phyloP scores from a whole-genome alignment of 2,113 vertebrate genomes.

The Bujurquina vittata region DNA sequence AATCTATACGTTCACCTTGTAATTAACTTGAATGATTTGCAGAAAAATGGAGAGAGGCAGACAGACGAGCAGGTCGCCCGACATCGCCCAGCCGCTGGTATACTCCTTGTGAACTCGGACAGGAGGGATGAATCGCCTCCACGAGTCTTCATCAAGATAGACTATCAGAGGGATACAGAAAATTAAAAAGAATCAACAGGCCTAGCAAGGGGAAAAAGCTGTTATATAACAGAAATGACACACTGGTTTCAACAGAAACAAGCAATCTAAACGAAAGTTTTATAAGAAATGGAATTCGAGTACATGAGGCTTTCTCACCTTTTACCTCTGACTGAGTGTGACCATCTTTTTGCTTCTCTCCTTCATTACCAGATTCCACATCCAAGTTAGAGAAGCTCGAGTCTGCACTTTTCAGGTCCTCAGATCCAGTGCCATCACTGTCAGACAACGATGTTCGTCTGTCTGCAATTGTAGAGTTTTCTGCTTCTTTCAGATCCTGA shows the following conservation, averaged over 20 bases:
- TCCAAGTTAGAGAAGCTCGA: background rate
- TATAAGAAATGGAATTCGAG: background rate
- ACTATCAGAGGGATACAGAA: conserved; percentile 70
- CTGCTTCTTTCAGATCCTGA: background rate
- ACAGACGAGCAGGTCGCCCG: conserved; percentile 90
- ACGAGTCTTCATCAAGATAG: conserved; percentile 84
- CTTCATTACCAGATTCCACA: conserved; percentile 20
- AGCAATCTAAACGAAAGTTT: background rate
- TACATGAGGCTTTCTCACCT: conserved; percentile 24
- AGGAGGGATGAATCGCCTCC: conserved; percentile 90
- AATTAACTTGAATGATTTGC: conserved; percentile 93
- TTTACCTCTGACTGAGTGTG: conserved; percentile 7
- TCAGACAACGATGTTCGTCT: fast-evolving
- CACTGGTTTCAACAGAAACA: background rate
- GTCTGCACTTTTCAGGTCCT: background rate
- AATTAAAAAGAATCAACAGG: background rate
- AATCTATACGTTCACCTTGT: conserved; percentile 82
- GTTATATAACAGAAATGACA: no score
- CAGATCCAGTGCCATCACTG: background rate
- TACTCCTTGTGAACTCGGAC: conserved; percentile 85
- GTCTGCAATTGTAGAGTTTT: background rate
- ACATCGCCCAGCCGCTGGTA: conserved; percentile 88
- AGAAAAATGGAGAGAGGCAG: conserved; percentile 92
- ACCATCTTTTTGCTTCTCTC: conserved; percentile 12
- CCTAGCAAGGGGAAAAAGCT: background rate